Evolutionary conservation across 1,140 invertebrate species (phyloP).

Genomic region (Eurosta solidaginis): DNA sequence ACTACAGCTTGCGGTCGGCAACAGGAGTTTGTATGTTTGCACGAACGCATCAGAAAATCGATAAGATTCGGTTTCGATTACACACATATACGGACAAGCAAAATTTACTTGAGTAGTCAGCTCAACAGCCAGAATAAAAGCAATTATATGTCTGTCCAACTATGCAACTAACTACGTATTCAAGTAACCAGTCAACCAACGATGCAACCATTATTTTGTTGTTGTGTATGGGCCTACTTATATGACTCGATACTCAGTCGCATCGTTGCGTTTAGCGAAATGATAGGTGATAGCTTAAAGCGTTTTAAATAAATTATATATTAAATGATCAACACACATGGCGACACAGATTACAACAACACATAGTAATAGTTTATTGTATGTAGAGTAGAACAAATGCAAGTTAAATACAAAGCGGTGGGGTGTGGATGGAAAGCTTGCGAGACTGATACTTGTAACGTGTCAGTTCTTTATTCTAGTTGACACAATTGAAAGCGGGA

Average conservation of each 20-base stretch:
- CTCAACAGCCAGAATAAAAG: neutral
- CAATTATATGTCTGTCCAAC: neutral
- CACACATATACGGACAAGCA: neutral
- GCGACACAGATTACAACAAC: neutral
- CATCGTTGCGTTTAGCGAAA: neutral
- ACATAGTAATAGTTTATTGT: neutral
- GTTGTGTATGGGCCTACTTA: neutral
- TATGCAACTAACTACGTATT: neutral
- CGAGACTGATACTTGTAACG: no score
- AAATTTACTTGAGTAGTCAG: neutral
- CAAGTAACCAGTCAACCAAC: neutral
- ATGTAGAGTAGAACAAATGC: neutral
- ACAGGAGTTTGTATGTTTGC: no score
- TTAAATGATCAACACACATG: slow-evolving; percentile 1
- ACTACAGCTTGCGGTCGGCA: no score
- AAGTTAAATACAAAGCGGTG: no score
- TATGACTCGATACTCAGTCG: neutral
- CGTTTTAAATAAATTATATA: slow-evolving; percentile 19
- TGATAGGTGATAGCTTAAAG: slow-evolving; percentile 23
- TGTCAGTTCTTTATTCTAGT: neutral
- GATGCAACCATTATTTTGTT: neutral
- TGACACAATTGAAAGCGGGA: neutral
- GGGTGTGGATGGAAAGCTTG: no score
- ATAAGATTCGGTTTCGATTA: slow-evolving; percentile 26
- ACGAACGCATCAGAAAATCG: slow-evolving; percentile 3